Evolutionary conservation across 2,797 vertebrate species (phyloP), one percentile per base, ranked within the genome.

Genomic region (Chelon labrosus): DNA sequence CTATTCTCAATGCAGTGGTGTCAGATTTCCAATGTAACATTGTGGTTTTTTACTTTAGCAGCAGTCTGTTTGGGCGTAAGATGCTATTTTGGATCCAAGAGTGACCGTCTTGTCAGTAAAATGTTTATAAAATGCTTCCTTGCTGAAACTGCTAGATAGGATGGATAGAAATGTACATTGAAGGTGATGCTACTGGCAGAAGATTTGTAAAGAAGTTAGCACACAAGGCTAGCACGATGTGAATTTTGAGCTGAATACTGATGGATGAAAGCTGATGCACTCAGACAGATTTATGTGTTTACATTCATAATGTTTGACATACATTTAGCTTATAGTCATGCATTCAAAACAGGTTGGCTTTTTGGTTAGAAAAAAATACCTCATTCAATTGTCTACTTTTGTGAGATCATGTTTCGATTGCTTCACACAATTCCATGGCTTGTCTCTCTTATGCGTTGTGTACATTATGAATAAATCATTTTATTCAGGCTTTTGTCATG

Each of bases 401-500:
- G n/a, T 11, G 7, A 7, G 4, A n/a, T n/a, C 31, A 35, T 35
- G 31, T 8, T 37, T 37, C 35, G 7, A 35, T 19, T n/a, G 16
- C 27, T 55, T 55, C n/a, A 17, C 25, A 31, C 17, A 10, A 35
- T n/a, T 17, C 2, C 14, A 17, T 25, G 10, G 41, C 54, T 44
- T 52, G 27, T 38, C 6, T 38, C 17, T 37, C 3, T 16, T 49
- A 9, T 52, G 16, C 37, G 13, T 41, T 39, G 5, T 56, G n/a
- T 22, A 3, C 44, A 10, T 35, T 14, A 20, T 57, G 42, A 82
- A 75, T 53, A 44, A 82, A 75, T 53, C 8, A 6, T 59, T 35
- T 61, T 11, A 39, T 11, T 57, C 51, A 25, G 52, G 35, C 56
- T 46, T 71, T 64, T 65, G 38, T 64, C 37, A 50, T 51, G 11